Evolutionary conservation across 2,113 vertebrate species (phyloP).

Genomic region (Pluvianellus socialis): DNA sequence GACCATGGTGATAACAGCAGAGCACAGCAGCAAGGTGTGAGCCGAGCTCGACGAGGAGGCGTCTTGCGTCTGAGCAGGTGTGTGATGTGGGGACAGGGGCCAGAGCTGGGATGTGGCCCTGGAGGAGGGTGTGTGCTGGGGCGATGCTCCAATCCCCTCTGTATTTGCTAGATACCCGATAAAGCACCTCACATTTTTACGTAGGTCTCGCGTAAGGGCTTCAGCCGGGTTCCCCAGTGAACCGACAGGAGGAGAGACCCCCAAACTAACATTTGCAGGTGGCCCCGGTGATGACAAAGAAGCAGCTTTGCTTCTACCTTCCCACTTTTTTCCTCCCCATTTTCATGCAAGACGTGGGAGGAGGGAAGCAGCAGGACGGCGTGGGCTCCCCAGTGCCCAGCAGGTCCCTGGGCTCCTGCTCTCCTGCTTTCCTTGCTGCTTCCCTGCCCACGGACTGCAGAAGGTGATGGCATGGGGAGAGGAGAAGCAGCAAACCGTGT

Average conservation of each 20-base stretch:
- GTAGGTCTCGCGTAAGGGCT: background rate
- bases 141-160: background rate
- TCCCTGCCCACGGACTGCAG: background rate
- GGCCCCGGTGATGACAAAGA: background rate
- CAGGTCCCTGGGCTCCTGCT: background rate
- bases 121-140: background rate
- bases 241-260: background rate
- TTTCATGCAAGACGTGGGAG: background rate
- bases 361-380: background rate
- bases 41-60: fast-evolving
- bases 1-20: background rate
- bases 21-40: background rate
- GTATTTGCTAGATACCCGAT: background rate
- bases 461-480: background rate
- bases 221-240: background rate
- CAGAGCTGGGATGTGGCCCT: background rate
- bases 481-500: background rate
- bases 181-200: fast-evolving
- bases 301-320: background rate
- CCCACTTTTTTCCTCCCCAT: background rate
- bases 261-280: background rate
- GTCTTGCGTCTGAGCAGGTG: background rate
- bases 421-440: background rate
- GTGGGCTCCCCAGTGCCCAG: background rate
- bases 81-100: background rate